Percentiles rank a stretch among this genome's conserved stretches.
phyloP scores from a whole-genome alignment of 2,888 invertebrate species.

The Temnothorax ravouxi region DNA sequence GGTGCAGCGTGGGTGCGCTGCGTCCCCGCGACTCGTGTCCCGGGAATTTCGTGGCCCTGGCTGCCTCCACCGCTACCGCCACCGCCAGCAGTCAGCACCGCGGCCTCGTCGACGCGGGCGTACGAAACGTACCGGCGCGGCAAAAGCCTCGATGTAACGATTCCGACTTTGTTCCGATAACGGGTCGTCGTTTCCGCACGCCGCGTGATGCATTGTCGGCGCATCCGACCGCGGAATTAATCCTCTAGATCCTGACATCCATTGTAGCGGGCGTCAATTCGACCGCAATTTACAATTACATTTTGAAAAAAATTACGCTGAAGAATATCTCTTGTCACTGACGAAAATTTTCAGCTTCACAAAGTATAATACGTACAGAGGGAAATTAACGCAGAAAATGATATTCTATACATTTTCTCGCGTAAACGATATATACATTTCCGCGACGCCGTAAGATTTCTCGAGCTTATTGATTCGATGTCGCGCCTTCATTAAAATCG shows the following conservation, averaged over 20 bases:
- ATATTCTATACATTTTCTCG: not conserved
- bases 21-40: constrained; percentile 66
- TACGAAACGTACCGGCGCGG: constrained; percentile 57
- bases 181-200: constrained; percentile 21
- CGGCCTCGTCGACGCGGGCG: constrained; percentile 38
- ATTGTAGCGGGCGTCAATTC: constrained; percentile 11
- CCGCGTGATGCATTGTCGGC: constrained; percentile 1
- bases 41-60: constrained; percentile 65
- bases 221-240: constrained; percentile 17
- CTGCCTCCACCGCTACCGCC: constrained; percentile 14
- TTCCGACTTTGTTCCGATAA: constrained; percentile 36
- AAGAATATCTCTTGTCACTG: not conserved
- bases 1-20: constrained; percentile 55
- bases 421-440: not conserved
- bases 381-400: not conserved
- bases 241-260: not conserved
- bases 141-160: constrained; percentile 26
- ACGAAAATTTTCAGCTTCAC: not conserved
- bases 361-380: not conserved
- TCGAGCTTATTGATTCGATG: constrained; percentile 37
- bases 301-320: not conserved
- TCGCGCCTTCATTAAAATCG: constrained; percentile 57
- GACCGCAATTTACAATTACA: constrained; percentile 3
- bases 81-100: not conserved
- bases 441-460: constrained; percentile 27